These are phyloP conservation scores for Tetrao urogallus DNA, from an alignment of 2,113 vertebrate genomes.

Conservation along the genomic window DNA sequence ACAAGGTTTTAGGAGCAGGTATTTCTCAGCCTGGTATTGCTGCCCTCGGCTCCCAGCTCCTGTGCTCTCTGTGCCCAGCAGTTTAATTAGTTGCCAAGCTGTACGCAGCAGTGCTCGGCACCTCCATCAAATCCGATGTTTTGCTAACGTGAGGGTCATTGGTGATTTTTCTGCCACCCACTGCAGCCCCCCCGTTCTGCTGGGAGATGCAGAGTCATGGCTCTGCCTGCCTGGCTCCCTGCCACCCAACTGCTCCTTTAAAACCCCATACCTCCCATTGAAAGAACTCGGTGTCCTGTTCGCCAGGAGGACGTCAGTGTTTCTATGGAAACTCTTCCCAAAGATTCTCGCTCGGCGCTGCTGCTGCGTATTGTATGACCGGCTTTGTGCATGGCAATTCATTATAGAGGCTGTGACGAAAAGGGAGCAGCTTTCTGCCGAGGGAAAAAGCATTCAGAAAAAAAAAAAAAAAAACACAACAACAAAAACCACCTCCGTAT, in stretches of 20 bases:
- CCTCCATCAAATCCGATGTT: not conserved
- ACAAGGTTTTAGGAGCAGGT: constrained; percentile 14
- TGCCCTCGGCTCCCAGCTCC: constrained; percentile 34
- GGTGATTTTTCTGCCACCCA: not conserved
- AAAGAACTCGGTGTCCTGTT: constrained; percentile 82
- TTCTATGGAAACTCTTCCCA: constrained; percentile 90
- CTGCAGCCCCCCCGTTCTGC: constrained; percentile 8
- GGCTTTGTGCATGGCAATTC: constrained; percentile 81
- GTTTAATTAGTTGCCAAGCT: constrained; percentile 65
- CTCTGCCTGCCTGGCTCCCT: constrained; percentile 46
- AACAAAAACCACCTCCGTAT: not conserved
- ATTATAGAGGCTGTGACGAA: constrained; percentile 73
- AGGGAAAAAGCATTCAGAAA: constrained; percentile 12
- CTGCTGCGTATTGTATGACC: constrained; percentile 79
- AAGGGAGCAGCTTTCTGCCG: constrained; percentile 60
- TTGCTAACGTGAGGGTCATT: not conserved
- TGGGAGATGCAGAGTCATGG: constrained; percentile 61
- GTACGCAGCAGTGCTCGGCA: not conserved
- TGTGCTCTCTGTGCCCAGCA: not conserved
- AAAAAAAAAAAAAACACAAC: not conserved
- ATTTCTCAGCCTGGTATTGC: constrained; percentile 3
- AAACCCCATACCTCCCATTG: constrained; percentile 78
- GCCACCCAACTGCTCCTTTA: constrained; percentile 63
- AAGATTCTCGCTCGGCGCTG: constrained; percentile 75
- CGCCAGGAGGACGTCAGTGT: constrained; percentile 87